These are phyloP conservation scores for Endomychus coccineus DNA, from an alignment of 2,888 invertebrate species.

Conservation along the genomic window DNA sequence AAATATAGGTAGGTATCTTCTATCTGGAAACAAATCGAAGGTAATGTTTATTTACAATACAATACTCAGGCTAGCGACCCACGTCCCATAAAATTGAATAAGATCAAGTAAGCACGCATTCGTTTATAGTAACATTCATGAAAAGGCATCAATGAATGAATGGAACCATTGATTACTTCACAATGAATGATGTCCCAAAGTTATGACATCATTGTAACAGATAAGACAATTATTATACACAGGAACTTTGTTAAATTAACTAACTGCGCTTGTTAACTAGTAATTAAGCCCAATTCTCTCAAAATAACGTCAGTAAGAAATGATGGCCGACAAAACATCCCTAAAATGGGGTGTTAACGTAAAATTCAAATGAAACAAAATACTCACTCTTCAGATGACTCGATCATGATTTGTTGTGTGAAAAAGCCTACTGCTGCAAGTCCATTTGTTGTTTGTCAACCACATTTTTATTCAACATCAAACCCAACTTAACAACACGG, in stretches of 20 bases:
- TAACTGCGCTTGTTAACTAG: conserved; percentile 12
- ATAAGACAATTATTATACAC: conserved; percentile 8
- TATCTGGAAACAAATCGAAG: too few relatives aligned
- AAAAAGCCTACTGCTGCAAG: conserved; percentile 71
- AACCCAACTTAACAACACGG: conserved; percentile 42
- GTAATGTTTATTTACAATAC: too few relatives aligned
- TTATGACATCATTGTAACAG: conserved; percentile 24
- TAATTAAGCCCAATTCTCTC: conserved; percentile 12
- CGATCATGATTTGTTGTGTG: conserved; percentile 83
- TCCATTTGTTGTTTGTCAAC: conserved; percentile 55
- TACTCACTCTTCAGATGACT: conserved; percentile 85
- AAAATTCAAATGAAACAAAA: conserved; percentile 28
- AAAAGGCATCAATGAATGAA: conserved; percentile 30
- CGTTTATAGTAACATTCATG: conserved; percentile 29
- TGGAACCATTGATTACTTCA: too few relatives aligned
- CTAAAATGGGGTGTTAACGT: conserved; percentile 24
- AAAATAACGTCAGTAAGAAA: conserved; percentile 23
- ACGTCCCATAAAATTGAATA: too few relatives aligned
- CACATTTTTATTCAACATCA: conserved; percentile 45
- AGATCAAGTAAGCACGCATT: neutral
- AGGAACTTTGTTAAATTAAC: conserved; percentile 12
- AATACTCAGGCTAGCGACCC: too few relatives aligned
- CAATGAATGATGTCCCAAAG: too few relatives aligned
- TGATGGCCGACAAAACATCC: conserved; percentile 35
- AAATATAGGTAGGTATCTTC: too few relatives aligned